phyloP scores from a whole-genome alignment of 2,888 invertebrate genomes.

The Agrenia bidenticulata region DNA sequence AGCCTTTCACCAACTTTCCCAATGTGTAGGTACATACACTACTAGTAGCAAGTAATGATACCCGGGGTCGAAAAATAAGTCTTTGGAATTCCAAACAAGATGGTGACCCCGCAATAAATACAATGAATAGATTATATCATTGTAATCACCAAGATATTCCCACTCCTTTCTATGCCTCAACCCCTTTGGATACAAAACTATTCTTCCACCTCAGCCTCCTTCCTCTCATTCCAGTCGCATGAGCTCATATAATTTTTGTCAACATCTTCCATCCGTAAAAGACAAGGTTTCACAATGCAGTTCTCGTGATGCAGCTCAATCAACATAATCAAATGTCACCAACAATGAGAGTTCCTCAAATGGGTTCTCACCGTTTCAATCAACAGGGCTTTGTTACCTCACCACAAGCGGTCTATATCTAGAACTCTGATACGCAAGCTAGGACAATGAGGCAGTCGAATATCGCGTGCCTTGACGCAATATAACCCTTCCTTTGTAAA shows the following conservation, averaged over 20 bases:
- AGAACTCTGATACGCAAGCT: no score
- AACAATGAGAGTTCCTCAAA: conserved; percentile 27
- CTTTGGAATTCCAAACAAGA: no score
- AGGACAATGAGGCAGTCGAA: background rate
- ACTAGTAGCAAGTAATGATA: no score
- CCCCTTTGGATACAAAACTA: no score
- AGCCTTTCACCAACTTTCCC: no score
- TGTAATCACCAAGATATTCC: no score
- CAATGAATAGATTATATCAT: no score
- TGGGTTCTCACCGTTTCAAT: conserved; percentile 40
- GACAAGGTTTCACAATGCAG: conserved; percentile 5
- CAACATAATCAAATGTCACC: conserved; percentile 38
- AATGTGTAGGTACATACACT: background rate
- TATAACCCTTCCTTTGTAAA: conserved; percentile 16
- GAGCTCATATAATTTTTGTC: conserved; percentile 12
- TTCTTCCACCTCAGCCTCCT: no score
- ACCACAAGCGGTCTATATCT: conserved; percentile 24
- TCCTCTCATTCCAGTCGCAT: no score
- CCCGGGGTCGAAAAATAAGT: no score
- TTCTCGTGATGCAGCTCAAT: conserved; percentile 39
- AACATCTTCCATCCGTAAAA: conserved; percentile 11
- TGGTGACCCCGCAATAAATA: no score
- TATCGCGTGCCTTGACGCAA: conserved; percentile 16
- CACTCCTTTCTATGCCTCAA: no score
- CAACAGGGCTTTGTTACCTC: conserved; percentile 38